Evolutionary conservation across 2,113 vertebrate species (phyloP).

Genomic region (Salminus brasiliensis): DNA sequence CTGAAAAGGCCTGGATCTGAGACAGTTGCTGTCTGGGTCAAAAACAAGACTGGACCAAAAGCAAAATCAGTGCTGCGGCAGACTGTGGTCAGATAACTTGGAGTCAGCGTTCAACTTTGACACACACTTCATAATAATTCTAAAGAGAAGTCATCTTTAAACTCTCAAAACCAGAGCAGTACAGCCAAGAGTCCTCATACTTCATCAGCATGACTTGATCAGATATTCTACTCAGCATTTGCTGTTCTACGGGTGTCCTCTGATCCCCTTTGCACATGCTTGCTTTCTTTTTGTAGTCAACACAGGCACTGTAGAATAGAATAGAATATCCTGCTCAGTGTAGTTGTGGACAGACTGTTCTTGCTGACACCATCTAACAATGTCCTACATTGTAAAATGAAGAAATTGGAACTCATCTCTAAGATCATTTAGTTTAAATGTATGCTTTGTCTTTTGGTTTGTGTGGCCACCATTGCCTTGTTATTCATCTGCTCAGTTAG

Average conservation of each 20-base stretch:
- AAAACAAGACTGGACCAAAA: not conserved
- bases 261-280: not conserved
- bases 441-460: not conserved
- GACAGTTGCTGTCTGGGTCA: not conserved
- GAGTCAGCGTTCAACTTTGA: too few species aligned
- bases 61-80: not conserved
- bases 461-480: too few species aligned
- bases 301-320: too few species aligned
- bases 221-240: too few species aligned
- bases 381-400: too few species aligned
- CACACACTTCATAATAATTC: too few species aligned
- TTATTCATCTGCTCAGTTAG: not conserved
- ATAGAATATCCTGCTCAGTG: not conserved
- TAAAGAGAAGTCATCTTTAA: too few species aligned
- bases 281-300: not conserved
- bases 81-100: not conserved
- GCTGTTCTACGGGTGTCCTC: not conserved
- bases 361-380: too few species aligned
- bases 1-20: not conserved
- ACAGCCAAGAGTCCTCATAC: too few species aligned
- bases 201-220: too few species aligned
- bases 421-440: not conserved
- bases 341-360: not conserved
- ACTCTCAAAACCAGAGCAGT: too few species aligned
- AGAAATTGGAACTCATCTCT: not conserved